phyloP scores from a whole-genome alignment of 2,797 vertebrate genomes.

The Anguilla obscura region DNA sequence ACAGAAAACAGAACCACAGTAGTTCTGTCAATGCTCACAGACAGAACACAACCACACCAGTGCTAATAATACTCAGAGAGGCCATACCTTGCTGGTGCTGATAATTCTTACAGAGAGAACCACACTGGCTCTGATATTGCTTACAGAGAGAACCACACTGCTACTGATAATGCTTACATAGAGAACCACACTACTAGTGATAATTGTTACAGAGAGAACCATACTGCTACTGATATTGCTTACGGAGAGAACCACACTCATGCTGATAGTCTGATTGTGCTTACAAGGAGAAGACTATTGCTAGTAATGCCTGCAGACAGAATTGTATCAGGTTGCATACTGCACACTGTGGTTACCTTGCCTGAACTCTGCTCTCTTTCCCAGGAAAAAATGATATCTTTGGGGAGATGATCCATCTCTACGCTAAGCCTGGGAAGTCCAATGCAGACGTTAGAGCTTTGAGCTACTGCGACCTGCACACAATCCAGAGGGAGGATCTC shows the following conservation, averaged over 20 bases:
- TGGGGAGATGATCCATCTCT: conserved; percentile 96
- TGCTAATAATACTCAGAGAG: background rate
- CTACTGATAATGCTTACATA: background rate
- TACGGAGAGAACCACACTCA: background rate
- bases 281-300: background rate
- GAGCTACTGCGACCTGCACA: conserved; percentile 98
- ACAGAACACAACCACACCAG: background rate
- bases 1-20: background rate
- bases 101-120: background rate
- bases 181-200: background rate
- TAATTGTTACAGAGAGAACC: background rate
- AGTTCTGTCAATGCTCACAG: background rate
- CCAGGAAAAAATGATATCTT: conserved; percentile 98
- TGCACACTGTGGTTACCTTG: no score
- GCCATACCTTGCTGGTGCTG: background rate
- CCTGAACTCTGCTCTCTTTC: background rate
- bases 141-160: background rate
- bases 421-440: conserved; percentile 91
- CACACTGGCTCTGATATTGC: background rate
- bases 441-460: conserved; percentile 94
- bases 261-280: background rate
- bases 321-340: background rate
- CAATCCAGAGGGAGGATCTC: conserved; percentile 92
- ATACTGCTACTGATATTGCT: background rate
- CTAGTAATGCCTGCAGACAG: background rate